These are phyloP conservation scores for Callipepla californica DNA, from an alignment of 2,113 vertebrate genomes.

Conservation along the genomic window DNA sequence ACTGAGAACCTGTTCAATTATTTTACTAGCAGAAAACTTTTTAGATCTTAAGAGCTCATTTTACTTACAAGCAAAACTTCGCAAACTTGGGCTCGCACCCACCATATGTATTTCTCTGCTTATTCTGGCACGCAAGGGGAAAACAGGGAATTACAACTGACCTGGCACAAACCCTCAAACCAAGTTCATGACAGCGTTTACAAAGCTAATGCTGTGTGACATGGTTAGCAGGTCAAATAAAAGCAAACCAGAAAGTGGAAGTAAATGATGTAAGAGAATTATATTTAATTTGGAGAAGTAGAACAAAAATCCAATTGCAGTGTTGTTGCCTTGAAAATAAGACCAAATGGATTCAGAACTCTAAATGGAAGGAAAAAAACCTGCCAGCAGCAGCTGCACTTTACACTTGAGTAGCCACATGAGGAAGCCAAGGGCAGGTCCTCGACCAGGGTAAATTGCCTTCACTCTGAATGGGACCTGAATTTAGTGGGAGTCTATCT, in stretches of 20 bases:
- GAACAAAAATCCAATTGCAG: slow-evolving; percentile 42
- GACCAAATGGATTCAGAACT: not conserved
- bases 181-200: slow-evolving; percentile 34
- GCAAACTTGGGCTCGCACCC: not conserved
- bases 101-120: slow-evolving; percentile 33
- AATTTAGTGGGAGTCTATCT: slow-evolving; percentile 58
- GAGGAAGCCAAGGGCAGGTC: slow-evolving; percentile 40
- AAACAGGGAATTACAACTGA: slow-evolving; percentile 49
- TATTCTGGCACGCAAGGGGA: not conserved
- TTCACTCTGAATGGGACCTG: slow-evolving; percentile 33
- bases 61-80: not conserved
- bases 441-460: slow-evolving; percentile 48
- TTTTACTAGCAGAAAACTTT: not conserved
- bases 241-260: slow-evolving; percentile 68
- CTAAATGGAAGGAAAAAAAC: slow-evolving; percentile 35
- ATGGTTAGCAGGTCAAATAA: slow-evolving; percentile 52
- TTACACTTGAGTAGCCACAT: slow-evolving; percentile 46
- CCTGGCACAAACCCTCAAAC: slow-evolving; percentile 49
- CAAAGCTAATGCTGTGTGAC: slow-evolving; percentile 61
- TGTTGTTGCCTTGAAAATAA: slow-evolving; percentile 54
- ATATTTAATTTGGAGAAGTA: slow-evolving; percentile 46
- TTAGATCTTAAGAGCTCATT: not conserved
- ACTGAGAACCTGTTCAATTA: not conserved
- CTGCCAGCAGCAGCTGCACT: slow-evolving; percentile 46
- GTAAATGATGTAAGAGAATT: slow-evolving; percentile 54